Evolutionary conservation across 1,140 invertebrate genomes (phyloP), one percentile per base, ranked within the genome.

Genomic region (Temnothorax longispinosus): DNA sequence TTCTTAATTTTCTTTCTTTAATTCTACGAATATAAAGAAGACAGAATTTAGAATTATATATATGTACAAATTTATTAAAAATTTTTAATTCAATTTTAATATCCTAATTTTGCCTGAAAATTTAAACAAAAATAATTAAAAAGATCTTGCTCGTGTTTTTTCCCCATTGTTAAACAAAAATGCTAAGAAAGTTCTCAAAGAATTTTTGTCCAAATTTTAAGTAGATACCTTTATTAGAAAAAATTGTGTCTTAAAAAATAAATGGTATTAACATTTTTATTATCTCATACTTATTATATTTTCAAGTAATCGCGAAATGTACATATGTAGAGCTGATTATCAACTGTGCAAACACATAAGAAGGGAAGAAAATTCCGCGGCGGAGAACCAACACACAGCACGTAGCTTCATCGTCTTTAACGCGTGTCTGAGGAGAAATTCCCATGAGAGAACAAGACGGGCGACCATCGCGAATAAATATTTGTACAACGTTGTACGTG

Each of bases 381-480:
- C 4, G 27, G 27, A 21, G 52, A 82, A 52, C 65, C 78, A 71
- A 6, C 38, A 27, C 27, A 72, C 52, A 84, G 32, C 32, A 54
- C 47, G 77, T 72, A 72, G 38, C 54, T 72, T 38, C 44, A 32
- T 60, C 67, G 50, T 74, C 27, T 88, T 89, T 86, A 89, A 77
- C 80, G 56, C 41, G n/a, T 41, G 32, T 77, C 84, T 85, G n/a
- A 58, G 50, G 56, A 85, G 75, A 85, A 85, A 89, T 80, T 85
- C 52, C 27, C 5, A 4, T 8, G 21, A 15, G 35, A 18, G 58
- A 67, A 8, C 21, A 41, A 35, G 21, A 41, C 50, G 6, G 15
- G 21, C 18, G 84, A 71, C 38, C 64, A 32, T 67, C 27, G 13
- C 15, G 67, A 88, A 87, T 87, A 82, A 88, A 75, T 56, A 54